Evolutionary conservation across 1,140 invertebrate genomes (phyloP).

Genomic region (Hydropsyche tenuis): DNA sequence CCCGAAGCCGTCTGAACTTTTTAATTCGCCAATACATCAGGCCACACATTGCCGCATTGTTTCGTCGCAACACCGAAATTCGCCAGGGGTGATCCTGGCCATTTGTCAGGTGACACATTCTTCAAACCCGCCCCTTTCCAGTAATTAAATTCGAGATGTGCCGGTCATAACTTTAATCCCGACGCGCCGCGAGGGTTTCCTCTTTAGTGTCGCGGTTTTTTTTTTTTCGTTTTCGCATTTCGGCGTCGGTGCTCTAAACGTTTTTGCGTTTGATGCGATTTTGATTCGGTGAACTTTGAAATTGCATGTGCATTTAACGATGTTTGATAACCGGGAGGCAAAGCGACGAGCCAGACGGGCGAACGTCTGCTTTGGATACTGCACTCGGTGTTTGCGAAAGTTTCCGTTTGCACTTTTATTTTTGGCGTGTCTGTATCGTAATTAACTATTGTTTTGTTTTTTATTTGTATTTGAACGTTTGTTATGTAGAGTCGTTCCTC

Average conservation of each 20-base stretch:
- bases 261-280: background rate
- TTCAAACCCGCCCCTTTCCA: conserved; percentile 20
- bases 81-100: background rate
- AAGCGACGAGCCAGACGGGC: background rate
- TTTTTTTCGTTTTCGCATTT: background rate
- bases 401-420: too few relatives aligned
- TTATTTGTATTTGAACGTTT: too few relatives aligned
- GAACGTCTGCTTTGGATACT: too few relatives aligned
- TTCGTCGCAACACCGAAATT: too few relatives aligned
- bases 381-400: too few relatives aligned
- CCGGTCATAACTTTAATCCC: conserved; percentile 44
- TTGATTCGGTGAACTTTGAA: background rate
- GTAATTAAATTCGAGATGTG: conserved; percentile 44
- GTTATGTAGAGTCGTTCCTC: too few relatives aligned
- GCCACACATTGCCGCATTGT: too few relatives aligned
- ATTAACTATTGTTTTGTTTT: too few relatives aligned
- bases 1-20: too few relatives aligned
- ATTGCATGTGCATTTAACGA: background rate
- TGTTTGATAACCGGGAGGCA: background rate
- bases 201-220: background rate
- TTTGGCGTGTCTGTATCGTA: too few relatives aligned
- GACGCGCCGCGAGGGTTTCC: background rate
- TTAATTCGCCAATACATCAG: too few relatives aligned
- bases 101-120: conserved; percentile 37
- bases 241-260: conserved; percentile 18